Conservation (phyloP, 2,797 vertebrate genomes). For the Numenius phaeopus region DNA sequence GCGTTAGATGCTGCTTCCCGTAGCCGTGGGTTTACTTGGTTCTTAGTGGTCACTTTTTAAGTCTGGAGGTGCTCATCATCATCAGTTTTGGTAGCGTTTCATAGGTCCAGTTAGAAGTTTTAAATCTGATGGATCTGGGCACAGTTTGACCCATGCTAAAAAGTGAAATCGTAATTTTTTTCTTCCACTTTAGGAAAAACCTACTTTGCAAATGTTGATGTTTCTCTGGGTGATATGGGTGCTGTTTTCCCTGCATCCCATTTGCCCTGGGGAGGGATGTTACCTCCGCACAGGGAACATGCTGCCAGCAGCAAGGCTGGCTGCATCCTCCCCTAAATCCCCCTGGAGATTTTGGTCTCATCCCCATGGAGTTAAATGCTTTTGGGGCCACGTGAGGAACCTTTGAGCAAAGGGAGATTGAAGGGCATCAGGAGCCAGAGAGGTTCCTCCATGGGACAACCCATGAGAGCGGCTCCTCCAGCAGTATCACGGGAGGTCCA, state of each 20-base stretch:
- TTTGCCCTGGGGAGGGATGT: neutral
- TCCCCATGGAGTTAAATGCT: neutral
- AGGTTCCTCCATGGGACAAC: neutral
- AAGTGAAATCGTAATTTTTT: neutral
- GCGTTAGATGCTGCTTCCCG: neutral
- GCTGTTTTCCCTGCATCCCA: neutral
- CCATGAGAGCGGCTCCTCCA: neutral
- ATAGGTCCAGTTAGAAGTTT: neutral
- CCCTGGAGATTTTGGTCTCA: neutral
- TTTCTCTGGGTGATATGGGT: neutral
- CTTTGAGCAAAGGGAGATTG: neutral
- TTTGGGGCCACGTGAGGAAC: neutral
- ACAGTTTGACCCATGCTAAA: neutral
- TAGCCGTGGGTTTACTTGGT: neutral
- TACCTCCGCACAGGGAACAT: neutral
- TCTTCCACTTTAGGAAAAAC: neutral
- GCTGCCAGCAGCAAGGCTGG: neutral
- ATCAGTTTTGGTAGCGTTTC: rapidly evolving
- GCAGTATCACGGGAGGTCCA: neutral
- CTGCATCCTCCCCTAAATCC: rapidly evolving
- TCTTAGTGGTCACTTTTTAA: neutral
- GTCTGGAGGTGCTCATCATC: rapidly evolving
- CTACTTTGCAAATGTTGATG: neutral
- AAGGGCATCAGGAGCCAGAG: neutral
- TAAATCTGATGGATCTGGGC: neutral